Evolutionary conservation across 2,113 vertebrate species (phyloP), one percentile per base, ranked within the genome.

Genomic region (Microtus richardsoni): DNA sequence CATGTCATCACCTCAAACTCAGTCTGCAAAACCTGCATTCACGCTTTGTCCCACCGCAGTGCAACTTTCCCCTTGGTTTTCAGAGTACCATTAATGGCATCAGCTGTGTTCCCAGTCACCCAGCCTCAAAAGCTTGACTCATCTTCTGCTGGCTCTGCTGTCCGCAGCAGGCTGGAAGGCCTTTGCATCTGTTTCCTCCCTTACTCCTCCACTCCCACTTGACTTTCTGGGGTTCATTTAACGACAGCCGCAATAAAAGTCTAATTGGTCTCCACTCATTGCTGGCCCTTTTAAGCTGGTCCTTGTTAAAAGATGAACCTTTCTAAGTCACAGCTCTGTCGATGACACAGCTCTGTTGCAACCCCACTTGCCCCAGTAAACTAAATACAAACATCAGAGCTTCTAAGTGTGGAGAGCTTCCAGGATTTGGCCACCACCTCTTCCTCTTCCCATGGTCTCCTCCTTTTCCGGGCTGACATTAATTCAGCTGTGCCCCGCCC

Each of bases 91-190:
- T 64, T 41, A 33, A 77, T 36, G 60, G 36, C 17, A 74, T 80
- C 71, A 49, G 68, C 91, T 73, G 22, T 3, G 0, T 88, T 58
- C 49, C 88, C 60, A 10, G 60, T 11, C 83, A 88, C 83, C 77
- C 86, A 89, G 58, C 62, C 92, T 92, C 16, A 68, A 95, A 95
- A 92, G 62, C 66, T 19, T 97, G 93, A 95, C 73, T 96, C 97
- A 88, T 83, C 94, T 71, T 93, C 70, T 21, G 28, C 49, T 44
- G 58, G 12, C 49, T 85, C 21, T 60, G 4, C 58, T n/a, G 86
- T 70, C 87, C 30, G 2, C 4, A 26, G 77, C 75, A 58, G 47
- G 54, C 44, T 68, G 68, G 33, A 82, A 39, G 28, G 44, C 17
- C 66, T 58, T 92, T 12, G 28, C 13, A 4, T 85, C 75, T 22